A percentile compares a stretch with the other conserved stretches of the same genome.
Conservation (phyloP, 2,797 vertebrate species). For the Lycodopsis pacificus region DNA sequence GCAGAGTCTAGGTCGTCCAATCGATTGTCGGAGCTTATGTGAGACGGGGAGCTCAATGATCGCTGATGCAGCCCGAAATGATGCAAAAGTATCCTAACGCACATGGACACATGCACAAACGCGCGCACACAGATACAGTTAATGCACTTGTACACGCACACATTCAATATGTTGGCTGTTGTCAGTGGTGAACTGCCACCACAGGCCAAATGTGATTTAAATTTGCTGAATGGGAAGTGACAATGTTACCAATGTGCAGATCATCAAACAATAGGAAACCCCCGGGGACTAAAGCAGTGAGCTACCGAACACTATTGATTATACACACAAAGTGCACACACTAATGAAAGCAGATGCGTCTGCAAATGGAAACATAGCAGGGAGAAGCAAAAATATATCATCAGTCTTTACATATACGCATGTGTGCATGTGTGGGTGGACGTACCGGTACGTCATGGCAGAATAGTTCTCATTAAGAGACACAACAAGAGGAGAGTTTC, state of each 20-base stretch:
- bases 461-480: conserved; percentile 64
- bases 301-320: conserved; percentile 73
- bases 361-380: conserved; percentile 65
- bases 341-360: conserved; percentile 69
- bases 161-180: conserved; percentile 21
- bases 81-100: conserved; percentile 48
- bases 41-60: conserved; percentile 57
- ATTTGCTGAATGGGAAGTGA: conserved; percentile 70
- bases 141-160: background rate
- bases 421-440: conserved; percentile 13
- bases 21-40: conserved; percentile 66
- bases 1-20: conserved; percentile 68
- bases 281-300: conserved; percentile 58
- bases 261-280: conserved; percentile 72
- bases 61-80: conserved; percentile 50
- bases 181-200: conserved; percentile 47
- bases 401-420: conserved; percentile 17
- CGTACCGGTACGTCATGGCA: conserved; percentile 4
- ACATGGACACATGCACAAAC: background rate
- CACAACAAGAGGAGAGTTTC: conserved; percentile 47
- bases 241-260: conserved; percentile 70
- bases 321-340: conserved; percentile 57
- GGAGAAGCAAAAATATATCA: conserved; percentile 52
- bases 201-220: conserved; percentile 69
- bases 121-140: background rate